These are phyloP conservation scores for Trematomus bernacchii DNA, from an alignment of 2,797 vertebrate species.

Conservation along the genomic window DNA sequence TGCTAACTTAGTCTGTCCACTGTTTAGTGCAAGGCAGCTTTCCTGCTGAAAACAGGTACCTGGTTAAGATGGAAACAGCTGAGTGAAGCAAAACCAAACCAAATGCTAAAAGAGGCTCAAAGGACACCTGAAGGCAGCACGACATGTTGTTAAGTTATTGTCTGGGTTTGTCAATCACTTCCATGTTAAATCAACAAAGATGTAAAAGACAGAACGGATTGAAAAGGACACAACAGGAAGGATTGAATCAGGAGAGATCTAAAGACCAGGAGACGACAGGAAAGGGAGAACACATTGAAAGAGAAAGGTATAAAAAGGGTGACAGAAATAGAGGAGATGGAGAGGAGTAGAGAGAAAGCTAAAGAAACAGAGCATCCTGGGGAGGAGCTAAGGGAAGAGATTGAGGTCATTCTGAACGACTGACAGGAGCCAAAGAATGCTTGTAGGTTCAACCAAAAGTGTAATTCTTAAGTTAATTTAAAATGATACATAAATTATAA, in stretches of 20 bases:
- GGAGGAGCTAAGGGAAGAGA: slow-evolving; percentile 48
- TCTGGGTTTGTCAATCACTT: not conserved
- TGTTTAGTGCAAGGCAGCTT: not conserved
- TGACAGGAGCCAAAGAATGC: slow-evolving; percentile 26
- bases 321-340: slow-evolving; percentile 38
- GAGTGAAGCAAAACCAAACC: not conserved
- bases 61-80: not conserved
- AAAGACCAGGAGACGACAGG: not conserved
- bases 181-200: not conserved
- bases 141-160: not conserved
- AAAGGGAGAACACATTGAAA: slow-evolving; percentile 27
- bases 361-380: slow-evolving; percentile 45
- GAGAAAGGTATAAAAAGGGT: slow-evolving; percentile 38
- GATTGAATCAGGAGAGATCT: slow-evolving; percentile 3
- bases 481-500: too few relatives aligned
- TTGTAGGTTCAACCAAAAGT: too few relatives aligned
- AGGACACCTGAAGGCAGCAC: not conserved
- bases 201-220: not conserved
- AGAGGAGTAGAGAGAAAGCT: slow-evolving; percentile 32
- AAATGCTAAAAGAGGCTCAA: not conserved
- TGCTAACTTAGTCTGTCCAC: not conserved
- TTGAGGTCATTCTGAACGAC: slow-evolving; percentile 54
- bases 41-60: slow-evolving; percentile 10
- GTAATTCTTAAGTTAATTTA: too few relatives aligned
- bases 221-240: not conserved